These are phyloP conservation scores for Pipa parva DNA, from an alignment of 2,113 vertebrate species.

Conservation along the genomic window DNA sequence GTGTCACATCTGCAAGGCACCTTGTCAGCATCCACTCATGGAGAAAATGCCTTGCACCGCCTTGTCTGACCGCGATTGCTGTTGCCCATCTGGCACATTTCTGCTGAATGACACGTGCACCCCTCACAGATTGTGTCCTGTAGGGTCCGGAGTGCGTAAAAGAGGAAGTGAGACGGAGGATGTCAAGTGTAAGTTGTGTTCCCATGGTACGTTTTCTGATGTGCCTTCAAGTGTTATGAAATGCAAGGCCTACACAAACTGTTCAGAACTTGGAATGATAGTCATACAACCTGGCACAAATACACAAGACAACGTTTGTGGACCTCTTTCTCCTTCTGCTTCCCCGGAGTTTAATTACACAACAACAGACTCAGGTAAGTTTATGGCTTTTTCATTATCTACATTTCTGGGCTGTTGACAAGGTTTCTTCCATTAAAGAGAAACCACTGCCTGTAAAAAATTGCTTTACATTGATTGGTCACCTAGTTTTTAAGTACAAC, in stretches of 20 bases:
- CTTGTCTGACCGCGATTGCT: slow-evolving; percentile 80
- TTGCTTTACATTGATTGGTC: too few species aligned
- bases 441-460: too few species aligned
- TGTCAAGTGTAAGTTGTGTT: slow-evolving; percentile 80
- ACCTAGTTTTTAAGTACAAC: too few species aligned
- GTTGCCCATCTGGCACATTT: slow-evolving; percentile 76
- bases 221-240: slow-evolving; percentile 71
- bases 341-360: slow-evolving; percentile 46
- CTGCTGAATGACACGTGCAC: slow-evolving; percentile 64
- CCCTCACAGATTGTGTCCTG: slow-evolving; percentile 72
- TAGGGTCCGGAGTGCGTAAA: slow-evolving; percentile 81
- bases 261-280: slow-evolving; percentile 70
- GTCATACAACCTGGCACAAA: slow-evolving; percentile 71
- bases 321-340: slow-evolving; percentile 48
- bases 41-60: slow-evolving; percentile 77
- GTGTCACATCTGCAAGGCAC: slow-evolving; percentile 78
- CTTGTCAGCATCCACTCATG: slow-evolving; percentile 69
- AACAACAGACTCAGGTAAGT: slow-evolving; percentile 17
- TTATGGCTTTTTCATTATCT: too few species aligned
- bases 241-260: slow-evolving; percentile 82
- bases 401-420: too few species aligned
- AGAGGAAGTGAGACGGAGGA: slow-evolving; percentile 80
- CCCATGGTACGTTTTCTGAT: slow-evolving; percentile 82
- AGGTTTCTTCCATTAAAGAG: too few species aligned
- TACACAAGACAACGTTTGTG: slow-evolving; percentile 80